Percentiles rank a stretch among this genome's conserved stretches.
Conservation (phyloP, 2,113 vertebrate species). For the Ageneiosus marmoratus region DNA sequence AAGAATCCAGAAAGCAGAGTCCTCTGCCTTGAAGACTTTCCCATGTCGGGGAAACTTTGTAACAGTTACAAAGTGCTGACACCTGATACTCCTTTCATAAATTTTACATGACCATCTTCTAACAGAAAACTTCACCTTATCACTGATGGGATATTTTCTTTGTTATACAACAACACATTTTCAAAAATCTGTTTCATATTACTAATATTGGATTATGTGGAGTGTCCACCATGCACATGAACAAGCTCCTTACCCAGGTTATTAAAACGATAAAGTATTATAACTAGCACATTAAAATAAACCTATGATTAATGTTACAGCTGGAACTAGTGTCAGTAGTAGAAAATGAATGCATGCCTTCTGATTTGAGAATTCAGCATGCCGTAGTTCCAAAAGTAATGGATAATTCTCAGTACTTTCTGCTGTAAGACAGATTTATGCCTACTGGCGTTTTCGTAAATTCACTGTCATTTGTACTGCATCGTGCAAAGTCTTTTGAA, state of each 20-base stretch:
- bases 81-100: neutral
- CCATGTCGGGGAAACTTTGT: neutral
- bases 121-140: neutral
- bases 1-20: neutral
- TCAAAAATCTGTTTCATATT: neutral
- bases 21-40: neutral
- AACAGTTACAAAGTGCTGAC: neutral
- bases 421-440: neutral
- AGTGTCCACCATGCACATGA: neutral
- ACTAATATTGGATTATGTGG: neutral
- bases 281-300: neutral
- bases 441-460: neutral
- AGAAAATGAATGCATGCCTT: neutral
- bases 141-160: neutral
- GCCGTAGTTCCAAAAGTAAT: neutral
- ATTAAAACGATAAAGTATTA: neutral
- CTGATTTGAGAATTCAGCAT: neutral
- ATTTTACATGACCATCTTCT: neutral
- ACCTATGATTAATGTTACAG: neutral
- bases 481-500: neutral
- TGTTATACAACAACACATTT: neutral
- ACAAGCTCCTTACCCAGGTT: neutral
- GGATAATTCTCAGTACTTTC: neutral
- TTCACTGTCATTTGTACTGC: neutral
- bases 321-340: neutral